Percentiles rank a stretch among this genome's conserved stretches.
phyloP scores from a whole-genome alignment of 1,140 invertebrate genomes.

The Aphaenogaster rudis region DNA sequence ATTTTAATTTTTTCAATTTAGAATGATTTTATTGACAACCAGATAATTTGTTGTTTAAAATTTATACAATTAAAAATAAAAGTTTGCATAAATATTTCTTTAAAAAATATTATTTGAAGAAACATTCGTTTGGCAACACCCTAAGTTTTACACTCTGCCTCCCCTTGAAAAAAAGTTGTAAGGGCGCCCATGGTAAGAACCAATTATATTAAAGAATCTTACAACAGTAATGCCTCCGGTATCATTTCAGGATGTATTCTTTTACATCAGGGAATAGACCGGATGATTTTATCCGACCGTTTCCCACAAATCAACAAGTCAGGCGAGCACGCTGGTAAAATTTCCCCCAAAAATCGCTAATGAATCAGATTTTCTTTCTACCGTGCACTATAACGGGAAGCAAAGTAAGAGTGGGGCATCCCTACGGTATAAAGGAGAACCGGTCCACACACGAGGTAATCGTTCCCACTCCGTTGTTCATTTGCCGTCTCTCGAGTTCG shows the following conservation, averaged over 20 bases:
- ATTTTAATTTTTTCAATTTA: no score
- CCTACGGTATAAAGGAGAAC: constrained; percentile 81
- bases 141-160: no score
- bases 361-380: constrained; percentile 44
- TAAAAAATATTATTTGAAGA: no score
- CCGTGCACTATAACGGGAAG: constrained; percentile 30
- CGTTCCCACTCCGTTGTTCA: constrained; percentile 76
- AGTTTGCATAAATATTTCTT: no score
- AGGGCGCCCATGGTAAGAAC: no score
- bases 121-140: no score
- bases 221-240: no score
- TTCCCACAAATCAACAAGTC: neutral
- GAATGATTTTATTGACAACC: no score
- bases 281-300: neutral
- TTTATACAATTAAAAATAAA: no score
- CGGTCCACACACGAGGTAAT: constrained; percentile 80
- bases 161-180: no score
- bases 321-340: neutral
- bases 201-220: no score
- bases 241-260: neutral
- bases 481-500: constrained; percentile 73
- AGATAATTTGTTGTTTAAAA: no score
- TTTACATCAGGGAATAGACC: neutral
- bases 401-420: constrained; percentile 74
- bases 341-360: constrained; percentile 19